Evolutionary conservation across 2,113 vertebrate species (phyloP).

Genomic region (Chionodraco myersi): DNA sequence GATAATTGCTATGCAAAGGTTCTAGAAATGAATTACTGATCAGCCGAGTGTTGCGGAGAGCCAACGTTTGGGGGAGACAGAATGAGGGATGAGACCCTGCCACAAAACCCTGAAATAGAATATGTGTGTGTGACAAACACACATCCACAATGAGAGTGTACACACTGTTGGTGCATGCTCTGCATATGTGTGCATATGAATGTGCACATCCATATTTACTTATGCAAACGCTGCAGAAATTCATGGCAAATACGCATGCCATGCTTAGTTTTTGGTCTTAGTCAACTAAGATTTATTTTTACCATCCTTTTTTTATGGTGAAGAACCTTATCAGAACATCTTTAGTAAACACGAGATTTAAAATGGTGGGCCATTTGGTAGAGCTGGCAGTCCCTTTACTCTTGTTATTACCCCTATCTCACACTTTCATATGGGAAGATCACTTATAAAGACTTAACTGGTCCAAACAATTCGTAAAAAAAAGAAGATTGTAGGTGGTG

Average conservation of each 20-base stretch:
- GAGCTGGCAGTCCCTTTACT: too few species aligned
- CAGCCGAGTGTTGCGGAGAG: conserved; percentile 86
- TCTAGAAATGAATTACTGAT: conserved; percentile 89
- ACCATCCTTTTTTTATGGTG: too few species aligned
- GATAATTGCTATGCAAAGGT: conserved; percentile 89
- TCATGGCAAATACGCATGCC: conserved; percentile 17
- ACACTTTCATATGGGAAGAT: too few species aligned
- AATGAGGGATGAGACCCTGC: conserved; percentile 81
- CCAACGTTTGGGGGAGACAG: conserved; percentile 84
- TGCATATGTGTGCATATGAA: conserved; percentile 3
- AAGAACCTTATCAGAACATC: too few species aligned
- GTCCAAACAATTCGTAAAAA: too few species aligned
- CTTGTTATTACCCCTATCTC: too few species aligned
- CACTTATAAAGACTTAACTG: too few species aligned
- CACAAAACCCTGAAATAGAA: conserved; percentile 56
- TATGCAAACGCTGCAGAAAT: conserved; percentile 34
- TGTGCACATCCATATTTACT: conserved; percentile 4
- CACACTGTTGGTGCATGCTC: conserved; percentile 1
- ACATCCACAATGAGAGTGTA: conserved; percentile 15
- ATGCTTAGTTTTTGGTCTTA: conserved; percentile 19
- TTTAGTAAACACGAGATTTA: too few species aligned
- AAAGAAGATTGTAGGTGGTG: too few species aligned
- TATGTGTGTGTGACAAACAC: conserved; percentile 29
- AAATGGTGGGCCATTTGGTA: too few species aligned
- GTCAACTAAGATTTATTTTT: too few species aligned